Evolutionary conservation across 2,113 vertebrate genomes (phyloP), one percentile per base, ranked within the genome.

Genomic region (Pomatorhinus ruficollis): DNA sequence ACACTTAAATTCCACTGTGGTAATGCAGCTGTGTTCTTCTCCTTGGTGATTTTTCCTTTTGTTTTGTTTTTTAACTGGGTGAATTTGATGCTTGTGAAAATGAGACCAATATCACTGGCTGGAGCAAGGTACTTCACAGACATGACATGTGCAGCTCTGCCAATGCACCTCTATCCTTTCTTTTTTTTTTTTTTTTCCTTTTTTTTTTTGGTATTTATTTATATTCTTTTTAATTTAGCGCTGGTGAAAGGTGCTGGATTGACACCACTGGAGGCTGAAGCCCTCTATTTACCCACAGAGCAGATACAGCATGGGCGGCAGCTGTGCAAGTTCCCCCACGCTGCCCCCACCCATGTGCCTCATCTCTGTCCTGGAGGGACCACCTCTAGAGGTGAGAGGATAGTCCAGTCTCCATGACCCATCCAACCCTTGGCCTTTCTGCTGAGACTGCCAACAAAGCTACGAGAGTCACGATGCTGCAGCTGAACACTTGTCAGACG

Each of bases 301-400:
- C 97, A 97, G 97, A 97, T 97, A 96, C 97, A 97, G 95, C 97
- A 97, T 94, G 97, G 97, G 97, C 81, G 97, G 96, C 97, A 97
- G 97, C 96, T 61, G 59, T 97, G 96, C 97, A 97, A 97, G 97
- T 95, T 97, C 97, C 94, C 97, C 96, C 97, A 97, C 94, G 88
- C 96, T 97, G 97, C 94, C 97, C 96, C 96, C 94, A 94, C 84
- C 97, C 94, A 97, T 97, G 97, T 97, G 97, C 97, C 97, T 97
- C 97, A 97, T 97, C 97, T 97, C 94, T 97, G 97, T 97, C 97
- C 97, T 96, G 97, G 97, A 97, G 97, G 97, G 96, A 97, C 96
- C 95, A 97, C 97, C 97, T 97, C 97, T 97, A 97, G 97, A 97
- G 97, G 97, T 97, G 97, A 97, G 97, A 97, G 96, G 96, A 97